Evolutionary conservation across 2,888 invertebrate genomes (phyloP), one percentile per base, ranked within the genome.

Genomic region (Tenthredo mesomela): DNA sequence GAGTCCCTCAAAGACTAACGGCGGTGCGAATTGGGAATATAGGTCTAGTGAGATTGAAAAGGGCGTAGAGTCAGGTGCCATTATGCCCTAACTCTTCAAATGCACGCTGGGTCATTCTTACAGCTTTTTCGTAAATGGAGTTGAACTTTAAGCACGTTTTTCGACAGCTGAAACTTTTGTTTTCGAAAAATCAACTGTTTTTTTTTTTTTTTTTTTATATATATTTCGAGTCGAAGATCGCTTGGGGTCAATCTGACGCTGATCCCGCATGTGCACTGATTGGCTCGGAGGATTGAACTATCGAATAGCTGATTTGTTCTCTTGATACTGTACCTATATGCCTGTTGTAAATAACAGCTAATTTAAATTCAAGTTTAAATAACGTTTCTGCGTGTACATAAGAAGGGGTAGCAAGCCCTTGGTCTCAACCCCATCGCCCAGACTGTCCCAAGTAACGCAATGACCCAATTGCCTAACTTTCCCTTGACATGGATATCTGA

Each of bases 381-480:
- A 6, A 50, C 54, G 9, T 54, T 25, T 25, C 71, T 73, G 43
- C 43, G 71, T 43, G 40, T 73, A 43, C 5, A 43, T 73, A 3
- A 33, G 18, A 12, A 77, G n/a, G 54, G 47, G 25, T 15, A 18
- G 25, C 61, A n/a, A 15, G 7, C 80, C 37, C 10, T 80, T 40
- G 1, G 80, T n/a, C 21, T 61, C 21, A 54, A 47, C 6, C 54
- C 25, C 29, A 18, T 37, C 50, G 50, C 61, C 61, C n/a, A 80
- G 58, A 61, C 58, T 58, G 40, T 80, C 10, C 21, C 40, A 21
- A 40, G 80, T 61, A 80, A 80, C 80, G 61, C 80, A 80, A 80
- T 80, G 80, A 80, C 61, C 80, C 61, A 80, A 61, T 61, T 80
- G 21, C 12, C 61, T 37, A 61, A 80, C 61, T 61, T 80, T 61